Conservation (phyloP, 2,888 invertebrate species). For the Petrolisthes manimaculis region DNA sequence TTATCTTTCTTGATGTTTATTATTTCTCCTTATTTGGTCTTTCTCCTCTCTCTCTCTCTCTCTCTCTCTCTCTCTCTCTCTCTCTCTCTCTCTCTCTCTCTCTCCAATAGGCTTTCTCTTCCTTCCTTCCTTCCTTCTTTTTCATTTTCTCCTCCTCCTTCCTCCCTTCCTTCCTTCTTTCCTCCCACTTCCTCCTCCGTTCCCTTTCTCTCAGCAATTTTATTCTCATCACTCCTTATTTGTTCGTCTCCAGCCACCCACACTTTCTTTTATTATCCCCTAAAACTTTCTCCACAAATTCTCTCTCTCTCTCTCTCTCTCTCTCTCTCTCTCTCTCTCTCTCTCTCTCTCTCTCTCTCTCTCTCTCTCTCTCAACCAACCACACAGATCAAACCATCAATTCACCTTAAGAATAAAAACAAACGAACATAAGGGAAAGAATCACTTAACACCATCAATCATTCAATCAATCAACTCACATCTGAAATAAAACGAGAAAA, state of each 20-base stretch:
- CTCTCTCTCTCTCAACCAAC: slow-evolving; percentile 8
- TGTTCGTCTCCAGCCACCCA: too few relatives aligned
- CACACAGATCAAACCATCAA: background rate
- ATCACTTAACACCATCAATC: too few relatives aligned
- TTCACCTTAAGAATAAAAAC: too few relatives aligned
- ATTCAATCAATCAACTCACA: too few relatives aligned
- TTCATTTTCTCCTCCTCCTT: background rate
- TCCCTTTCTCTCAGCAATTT: background rate
- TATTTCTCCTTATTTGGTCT: background rate
- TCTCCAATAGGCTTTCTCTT: background rate
- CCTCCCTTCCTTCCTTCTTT: background rate
- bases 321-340: slow-evolving; percentile 31
- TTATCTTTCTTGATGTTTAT: too few relatives aligned
- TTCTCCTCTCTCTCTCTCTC: background rate
- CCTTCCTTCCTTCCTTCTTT: background rate
- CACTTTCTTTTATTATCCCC: background rate
- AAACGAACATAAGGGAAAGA: too few relatives aligned
- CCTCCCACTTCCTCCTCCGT: background rate
- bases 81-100: slow-evolving; percentile 8
- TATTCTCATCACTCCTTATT: too few relatives aligned
- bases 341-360: slow-evolving; percentile 33
- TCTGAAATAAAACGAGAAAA: too few relatives aligned
- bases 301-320: background rate
- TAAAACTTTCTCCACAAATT: background rate
- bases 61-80: slow-evolving; percentile 29